Base-by-base conservation (phyloP, 2,113 vertebrate species). In the Benitochromis conjunctus region DNA sequence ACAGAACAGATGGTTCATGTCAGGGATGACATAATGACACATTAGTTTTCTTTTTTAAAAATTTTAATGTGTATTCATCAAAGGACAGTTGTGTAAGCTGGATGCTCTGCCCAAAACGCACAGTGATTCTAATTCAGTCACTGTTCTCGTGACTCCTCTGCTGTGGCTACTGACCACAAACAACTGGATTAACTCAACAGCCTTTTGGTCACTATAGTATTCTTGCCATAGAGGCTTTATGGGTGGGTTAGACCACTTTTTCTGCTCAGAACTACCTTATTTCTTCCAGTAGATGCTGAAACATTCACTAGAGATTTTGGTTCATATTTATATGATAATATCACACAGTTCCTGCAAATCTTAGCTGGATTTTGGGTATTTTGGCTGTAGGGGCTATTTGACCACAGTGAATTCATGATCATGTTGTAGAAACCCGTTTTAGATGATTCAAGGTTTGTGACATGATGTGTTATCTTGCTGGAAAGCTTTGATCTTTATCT, bases 1-100 rank as follows among this genome's bases (percentile, higher is more conserved):
- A 10, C 54, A 94, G 94, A 91, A 93, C 94, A 87, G 91, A 94
- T 96, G 96, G 71, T 41, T 41, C 31, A 97, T 96, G 96, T 95
- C 96, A 87, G 69, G 78, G 43, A 31, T 55, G 48, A 84, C 34
- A 9, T 12, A 64, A 71, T 76, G 57, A 90, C 76, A 83, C 31
- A 43, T 60, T 41, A 12, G 14, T 74, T 76, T 34, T 6, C 6
- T 34, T 29, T 34, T 38, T 18, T 18, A 0, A n/a, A 36, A 4
- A 0, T 10, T 74, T 74, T 6, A 71, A 18, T 0, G 3, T 11
- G 3, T 10, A 2, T 57, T 9, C 48, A 77, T 71, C 5, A 71
- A 71, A 11, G 5, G 5, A 51, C 53, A 16, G 6, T 57, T 41
- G 26, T 6, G 6, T 19, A 46, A 29, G 38, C 10, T 55, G 34